A percentile compares a stretch with the other conserved stretches of the same genome.
These are phyloP conservation scores for Anguilla obscura DNA, from an alignment of 2,797 vertebrate genomes.

Conservation along the genomic window DNA sequence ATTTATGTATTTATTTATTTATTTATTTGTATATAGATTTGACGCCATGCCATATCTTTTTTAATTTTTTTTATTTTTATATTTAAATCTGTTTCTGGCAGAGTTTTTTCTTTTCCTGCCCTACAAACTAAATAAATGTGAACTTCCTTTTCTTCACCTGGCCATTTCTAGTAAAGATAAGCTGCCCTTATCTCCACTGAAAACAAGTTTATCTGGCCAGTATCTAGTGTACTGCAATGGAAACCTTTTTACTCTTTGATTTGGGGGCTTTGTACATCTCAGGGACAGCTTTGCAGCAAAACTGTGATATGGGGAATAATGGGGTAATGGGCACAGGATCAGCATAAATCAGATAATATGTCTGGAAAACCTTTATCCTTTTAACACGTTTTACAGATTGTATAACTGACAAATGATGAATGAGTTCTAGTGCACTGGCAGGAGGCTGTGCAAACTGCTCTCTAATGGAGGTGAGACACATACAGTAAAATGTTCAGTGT, in stretches of 20 bases:
- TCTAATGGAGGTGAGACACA: neutral
- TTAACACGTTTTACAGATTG: constrained; percentile 24
- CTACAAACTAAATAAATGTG: neutral
- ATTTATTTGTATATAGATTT: neutral
- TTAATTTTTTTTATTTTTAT: neutral
- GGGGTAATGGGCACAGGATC: constrained; percentile 15
- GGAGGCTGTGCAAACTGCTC: neutral
- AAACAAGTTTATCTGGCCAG: neutral
- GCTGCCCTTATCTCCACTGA: neutral
- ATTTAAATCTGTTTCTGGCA: neutral
- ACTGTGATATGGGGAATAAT: neutral
- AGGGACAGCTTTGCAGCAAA: constrained; percentile 14
- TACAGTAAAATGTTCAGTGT: too few relatives aligned
- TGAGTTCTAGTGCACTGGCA: constrained; percentile 5
- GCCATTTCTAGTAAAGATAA: too few relatives aligned
- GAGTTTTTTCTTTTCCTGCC: neutral
- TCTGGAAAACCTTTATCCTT: constrained; percentile 27
- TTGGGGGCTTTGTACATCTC: constrained; percentile 8
- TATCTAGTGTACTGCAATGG: constrained; percentile 19
- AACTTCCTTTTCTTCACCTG: too few relatives aligned
- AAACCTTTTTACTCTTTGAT: constrained; percentile 18
- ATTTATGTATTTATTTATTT: too few relatives aligned
- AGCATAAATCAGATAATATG: constrained; percentile 33
- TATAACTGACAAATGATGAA: constrained; percentile 29
- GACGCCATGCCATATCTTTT: neutral